Base-by-base conservation (phyloP, 2,113 vertebrate species). In the Emydura subglobosa region DNA sequence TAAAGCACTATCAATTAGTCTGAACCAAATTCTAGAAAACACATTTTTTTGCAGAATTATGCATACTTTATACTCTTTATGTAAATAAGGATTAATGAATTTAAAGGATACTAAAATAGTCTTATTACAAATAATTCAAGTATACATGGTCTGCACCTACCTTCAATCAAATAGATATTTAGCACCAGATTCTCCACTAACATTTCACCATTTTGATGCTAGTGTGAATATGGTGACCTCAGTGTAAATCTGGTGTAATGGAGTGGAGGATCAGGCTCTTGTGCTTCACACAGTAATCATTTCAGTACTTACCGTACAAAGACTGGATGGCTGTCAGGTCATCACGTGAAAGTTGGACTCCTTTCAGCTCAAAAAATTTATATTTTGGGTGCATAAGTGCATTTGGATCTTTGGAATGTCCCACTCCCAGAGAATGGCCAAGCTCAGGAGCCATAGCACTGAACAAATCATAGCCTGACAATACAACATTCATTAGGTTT, bases 121-220 rank as follows among this genome's bases (percentile, higher is more conserved):
- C 16, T 2, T 55, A 59, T 91, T 93, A 72, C 4, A 1, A 85
- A 44, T 82, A 79, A 68, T 59, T 59, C 55, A 27, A 61, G 59
- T 79, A 50, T 10, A 55, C 17, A n/a, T 16, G 6, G 57, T 10
- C 59, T 90, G 34, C 34, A 39, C 6, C 12, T 86, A 3, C 4
- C 27, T n/a, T 6, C 22, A 88, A n/a, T n/a, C 65, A 68, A 68
- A 68, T 17, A n/a, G 31, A n/a, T 17, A 17, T 68, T 68, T 68
- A 68, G 65, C 0, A 1, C 24, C 2, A 88, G 79, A 44, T 85
- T 76, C 44, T 80, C 82, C 0, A 55, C 79, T 29, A 2, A 19
- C 3, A 39, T 88, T 74, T 90, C 65, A n/a, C 19, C 65, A 68
- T 14, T n/a, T 68, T 17, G 31, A 78, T 65, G 34, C 51, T 79